These are phyloP conservation scores for Champsocephalus gunnari DNA, from an alignment of 2,797 vertebrate genomes.

Conservation along the genomic window DNA sequence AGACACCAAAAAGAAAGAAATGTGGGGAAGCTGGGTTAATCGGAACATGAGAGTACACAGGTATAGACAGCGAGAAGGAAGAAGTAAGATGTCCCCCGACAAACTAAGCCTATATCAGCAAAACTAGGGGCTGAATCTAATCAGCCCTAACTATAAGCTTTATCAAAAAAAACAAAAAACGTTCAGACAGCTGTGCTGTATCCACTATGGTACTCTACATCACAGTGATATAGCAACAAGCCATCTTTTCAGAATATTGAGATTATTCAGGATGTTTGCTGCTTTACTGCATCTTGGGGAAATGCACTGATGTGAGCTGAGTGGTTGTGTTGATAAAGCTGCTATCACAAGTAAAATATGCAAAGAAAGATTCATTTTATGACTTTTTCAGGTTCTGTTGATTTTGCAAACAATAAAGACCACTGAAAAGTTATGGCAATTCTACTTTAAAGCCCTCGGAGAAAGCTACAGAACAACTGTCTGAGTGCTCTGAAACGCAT, in stretches of 20 bases:
- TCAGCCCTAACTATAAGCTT: too few species aligned
- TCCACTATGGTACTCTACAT: not conserved
- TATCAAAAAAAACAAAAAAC: too few species aligned
- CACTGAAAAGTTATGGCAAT: not conserved
- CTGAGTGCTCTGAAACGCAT: not conserved
- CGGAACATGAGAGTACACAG: too few species aligned
- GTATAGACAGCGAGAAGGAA: too few species aligned
- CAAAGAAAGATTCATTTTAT: not conserved
- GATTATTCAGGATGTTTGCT: conserved; percentile 1
- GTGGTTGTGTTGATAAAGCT: not conserved
- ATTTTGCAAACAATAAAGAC: conserved; percentile 1
- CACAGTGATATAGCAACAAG: conserved; percentile 1
- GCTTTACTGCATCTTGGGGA: conserved; percentile 11
- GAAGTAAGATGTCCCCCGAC: too few species aligned
- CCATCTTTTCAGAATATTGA: not conserved
- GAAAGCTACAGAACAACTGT: not conserved
- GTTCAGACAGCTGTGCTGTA: not conserved
- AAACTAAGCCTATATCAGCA: too few species aligned
- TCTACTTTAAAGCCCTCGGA: not conserved
- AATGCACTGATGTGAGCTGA: conserved; percentile 4
- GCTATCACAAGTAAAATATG: not conserved
- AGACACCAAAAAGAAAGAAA: too few species aligned
- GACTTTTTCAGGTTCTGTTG: not conserved
- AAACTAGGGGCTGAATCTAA: too few species aligned
- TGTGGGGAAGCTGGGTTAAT: too few species aligned